Base-by-base conservation (phyloP, 37 sponge, comb jelly and placozoan species). In the Amphimedon queenslandica region DNA sequence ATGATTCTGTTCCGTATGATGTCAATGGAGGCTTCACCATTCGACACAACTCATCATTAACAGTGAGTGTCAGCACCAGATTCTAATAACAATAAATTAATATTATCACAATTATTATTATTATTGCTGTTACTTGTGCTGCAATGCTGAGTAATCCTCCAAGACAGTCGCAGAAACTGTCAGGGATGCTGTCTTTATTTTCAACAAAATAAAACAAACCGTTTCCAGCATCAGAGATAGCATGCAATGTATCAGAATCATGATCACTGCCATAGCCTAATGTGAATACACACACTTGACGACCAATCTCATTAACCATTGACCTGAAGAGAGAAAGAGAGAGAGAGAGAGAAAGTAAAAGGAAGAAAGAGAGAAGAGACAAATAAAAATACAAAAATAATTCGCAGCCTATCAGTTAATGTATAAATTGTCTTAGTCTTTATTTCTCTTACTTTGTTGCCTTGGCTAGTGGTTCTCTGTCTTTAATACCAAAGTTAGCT, bases 121-220 rank as follows among this genome's bases (percentile, higher is more conserved):
- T n/a, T n/a, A 6, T 6, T 25, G 27, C 5, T 25, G 21, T 47
- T 36, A 90, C 91, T 87, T 95, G 96, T 56, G 96, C 96, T 35
- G 92, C 79, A 27, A 95, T 92, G 67, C 96, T 95, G 57, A 95
- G 80, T 37, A 95, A 88, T 27, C 96, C 96, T 11, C 96, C 96
- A 23, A 95, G 87, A 51, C 96, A 95, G 73, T 95, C 96, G 40
- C 96, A 95, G 76, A 95, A 95, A 55, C 92, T 91, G 73, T 91
- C 96, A 11, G 96, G 96, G 42, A 95, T 95, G 73, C 82, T 88
- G 72, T 95, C 96, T 11, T 40, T 75, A 57, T 86, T 88, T 73
- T 91, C 89, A 38, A 95, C 70, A 80, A 79, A 95, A 76, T 95
- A 95, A 68, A 91, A 95, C 37, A 91, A 65, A 32, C 96, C 96